phyloP scores from a whole-genome alignment of 2,797 vertebrate species.

The Columba guinea region DNA sequence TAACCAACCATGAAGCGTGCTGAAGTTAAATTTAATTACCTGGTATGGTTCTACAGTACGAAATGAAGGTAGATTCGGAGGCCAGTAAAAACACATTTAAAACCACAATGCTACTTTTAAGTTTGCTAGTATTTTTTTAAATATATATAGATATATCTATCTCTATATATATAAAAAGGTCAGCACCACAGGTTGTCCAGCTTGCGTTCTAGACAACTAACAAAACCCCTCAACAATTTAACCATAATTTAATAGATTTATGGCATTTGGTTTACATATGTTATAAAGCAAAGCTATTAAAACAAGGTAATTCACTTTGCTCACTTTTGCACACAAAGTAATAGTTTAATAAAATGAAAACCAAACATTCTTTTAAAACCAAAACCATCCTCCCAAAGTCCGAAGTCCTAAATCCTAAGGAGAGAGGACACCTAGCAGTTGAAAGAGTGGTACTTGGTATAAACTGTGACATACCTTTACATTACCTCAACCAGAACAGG shows the following conservation, averaged over 20 bases:
- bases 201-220: conserved; percentile 69
- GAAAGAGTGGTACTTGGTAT: conserved; percentile 67
- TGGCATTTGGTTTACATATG: conserved; percentile 81
- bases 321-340: conserved; percentile 73
- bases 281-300: conserved; percentile 75
- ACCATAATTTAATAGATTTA: conserved; percentile 76
- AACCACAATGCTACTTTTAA: conserved; percentile 79
- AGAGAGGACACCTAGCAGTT: conserved; percentile 60
- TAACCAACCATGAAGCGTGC: conserved; percentile 54
- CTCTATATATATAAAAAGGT: conserved; percentile 74
- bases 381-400: conserved; percentile 53
- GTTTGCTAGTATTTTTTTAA: conserved; percentile 61
- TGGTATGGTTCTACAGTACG: conserved; percentile 81
- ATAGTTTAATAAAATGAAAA: conserved; percentile 66
- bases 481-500: conserved; percentile 76
- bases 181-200: conserved; percentile 80
- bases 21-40: conserved; percentile 73
- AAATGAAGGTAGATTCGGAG: conserved; percentile 82
- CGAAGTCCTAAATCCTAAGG: conserved; percentile 57
- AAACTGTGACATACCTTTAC: conserved; percentile 75
- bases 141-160: conserved; percentile 54
- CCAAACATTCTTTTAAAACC: conserved; percentile 68
- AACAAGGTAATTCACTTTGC: conserved; percentile 76
- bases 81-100: conserved; percentile 78
- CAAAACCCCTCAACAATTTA: conserved; percentile 73